These are phyloP conservation scores for Polymixis lichenea DNA, from an alignment of 2,888 invertebrate genomes.

Conservation along the genomic window DNA sequence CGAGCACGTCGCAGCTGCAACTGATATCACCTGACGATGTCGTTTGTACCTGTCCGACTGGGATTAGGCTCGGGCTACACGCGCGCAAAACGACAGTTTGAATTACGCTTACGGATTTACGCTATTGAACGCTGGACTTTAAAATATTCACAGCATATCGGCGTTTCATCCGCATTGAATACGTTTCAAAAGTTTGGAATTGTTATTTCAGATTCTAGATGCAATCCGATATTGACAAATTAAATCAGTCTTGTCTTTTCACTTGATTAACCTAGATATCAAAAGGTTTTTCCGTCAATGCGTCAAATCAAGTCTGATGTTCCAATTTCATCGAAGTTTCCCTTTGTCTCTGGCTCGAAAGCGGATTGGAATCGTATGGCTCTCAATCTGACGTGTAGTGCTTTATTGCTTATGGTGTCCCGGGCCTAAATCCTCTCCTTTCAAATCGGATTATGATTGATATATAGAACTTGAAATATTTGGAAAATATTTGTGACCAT, in stretches of 20 bases:
- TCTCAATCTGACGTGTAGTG: slow-evolving; percentile 77
- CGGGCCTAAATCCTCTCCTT: slow-evolving; percentile 62
- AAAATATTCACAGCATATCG: slow-evolving; percentile 60
- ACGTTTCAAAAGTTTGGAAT: slow-evolving; percentile 17
- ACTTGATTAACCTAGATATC: slow-evolving; percentile 59
- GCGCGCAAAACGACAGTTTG: slow-evolving; percentile 76
- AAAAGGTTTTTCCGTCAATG: slow-evolving; percentile 54
- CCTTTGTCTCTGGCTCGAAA: slow-evolving; percentile 82
- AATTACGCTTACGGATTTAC: slow-evolving; percentile 77
- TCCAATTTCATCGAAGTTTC: slow-evolving; percentile 81
- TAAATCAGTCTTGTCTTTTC: slow-evolving; percentile 35
- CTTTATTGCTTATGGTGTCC: slow-evolving; percentile 73
- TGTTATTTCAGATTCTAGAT: slow-evolving; percentile 8
- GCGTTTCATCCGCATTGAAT: slow-evolving; percentile 43
- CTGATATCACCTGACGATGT: slow-evolving; percentile 85
- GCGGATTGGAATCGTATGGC: slow-evolving; percentile 80
- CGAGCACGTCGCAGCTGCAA: slow-evolving; percentile 81
- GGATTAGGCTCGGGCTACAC: slow-evolving; percentile 77
- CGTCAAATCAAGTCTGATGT: slow-evolving; percentile 67
- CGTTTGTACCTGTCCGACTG: slow-evolving; percentile 82
- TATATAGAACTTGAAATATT: slow-evolving; percentile 56
- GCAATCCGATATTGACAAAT: slow-evolving; percentile 18
- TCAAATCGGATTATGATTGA: slow-evolving; percentile 63
- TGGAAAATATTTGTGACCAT: slow-evolving; percentile 50
- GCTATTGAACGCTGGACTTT: slow-evolving; percentile 61